Conservation (phyloP, 2,888 invertebrate species). For the Sinelater perroti region DNA sequence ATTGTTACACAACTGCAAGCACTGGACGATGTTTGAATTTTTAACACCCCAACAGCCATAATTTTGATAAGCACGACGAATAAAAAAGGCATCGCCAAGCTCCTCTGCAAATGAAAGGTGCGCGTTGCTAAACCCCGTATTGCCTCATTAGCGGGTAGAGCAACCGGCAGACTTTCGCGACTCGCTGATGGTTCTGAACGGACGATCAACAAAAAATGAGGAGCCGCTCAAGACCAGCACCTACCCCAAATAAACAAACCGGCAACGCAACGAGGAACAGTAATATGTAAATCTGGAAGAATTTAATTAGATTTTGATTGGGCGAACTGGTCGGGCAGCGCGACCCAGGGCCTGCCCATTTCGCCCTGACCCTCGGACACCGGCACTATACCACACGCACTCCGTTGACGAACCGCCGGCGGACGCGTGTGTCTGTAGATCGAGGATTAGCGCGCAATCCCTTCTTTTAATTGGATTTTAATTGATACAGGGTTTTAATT, state of each 20-base stretch:
- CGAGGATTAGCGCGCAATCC: slow-evolving; percentile 52
- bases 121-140: no score
- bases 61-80: no score
- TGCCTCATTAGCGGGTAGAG: no score
- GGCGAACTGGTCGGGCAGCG: slow-evolving; percentile 29
- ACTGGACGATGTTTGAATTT: no score
- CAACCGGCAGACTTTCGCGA: no score
- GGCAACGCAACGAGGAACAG: background rate
- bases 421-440: slow-evolving; percentile 51
- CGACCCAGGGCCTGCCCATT: slow-evolving; percentile 34
- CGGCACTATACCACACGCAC: slow-evolving; percentile 29
- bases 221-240: slow-evolving; percentile 2
- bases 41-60: no score
- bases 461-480: slow-evolving; percentile 55
- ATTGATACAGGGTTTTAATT: slow-evolving; percentile 47
- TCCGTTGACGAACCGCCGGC: slow-evolving; percentile 34
- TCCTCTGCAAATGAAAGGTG: no score
- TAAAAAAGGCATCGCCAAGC: no score
- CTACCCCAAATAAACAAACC: slow-evolving; percentile 17
- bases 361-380: slow-evolving; percentile 30
- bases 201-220: no score
- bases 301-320: slow-evolving; percentile 39
- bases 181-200: no score
- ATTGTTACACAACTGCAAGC: no score
- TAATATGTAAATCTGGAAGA: slow-evolving; percentile 25